Base-by-base conservation (phyloP, 2,797 vertebrate species). In the Eulemur rubriventer region DNA sequence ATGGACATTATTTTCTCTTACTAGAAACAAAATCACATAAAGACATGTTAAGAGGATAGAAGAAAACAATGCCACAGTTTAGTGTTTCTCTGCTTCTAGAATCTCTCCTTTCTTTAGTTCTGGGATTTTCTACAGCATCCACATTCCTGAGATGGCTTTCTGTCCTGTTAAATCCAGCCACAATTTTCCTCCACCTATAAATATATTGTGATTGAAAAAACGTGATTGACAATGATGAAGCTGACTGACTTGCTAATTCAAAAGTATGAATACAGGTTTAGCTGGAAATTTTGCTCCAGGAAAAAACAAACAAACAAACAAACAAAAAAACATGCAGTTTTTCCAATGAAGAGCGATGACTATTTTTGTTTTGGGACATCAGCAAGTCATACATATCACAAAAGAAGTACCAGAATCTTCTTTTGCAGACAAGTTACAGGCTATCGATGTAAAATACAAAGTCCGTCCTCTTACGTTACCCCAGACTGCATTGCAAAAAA, bases 351-450 rank as follows among this genome's bases (percentile, higher is more conserved):
- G 89, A 96, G 52, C 70, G 67, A 89, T 96, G 57, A 96, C 98
- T 97, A 95, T 91, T 97, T 97, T 89, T 93, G 52, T 97, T 98
- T 98, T 73, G 87, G 97, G 91, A 96, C 41, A 93, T 96, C 0
- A 79, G 89, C 88, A 96, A 80, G 67, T 94, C 93, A 93, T 26
- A 89, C 96, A 26, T 69, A 57, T 70, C 48, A 73, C 20, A 92
- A 92, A 97, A 96, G 52, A 48, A 63, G 28, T 26, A 1, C 95
- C 92, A 93, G 90, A 91, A 89, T 94, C 91, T 95, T 92, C 46
- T 73, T 96, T 95, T 97, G 91, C 33, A 96, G 76, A 89, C 69
- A 50, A 96, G 63, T 43, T 72, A 61, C 14, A 12, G 0, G 5
- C 65, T 82, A 30, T 41, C 88, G 35, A 38, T 94, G 84, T 78